These are phyloP conservation scores for Thymelicus sylvestris DNA, from an alignment of 2,888 invertebrate species.

Conservation along the genomic window DNA sequence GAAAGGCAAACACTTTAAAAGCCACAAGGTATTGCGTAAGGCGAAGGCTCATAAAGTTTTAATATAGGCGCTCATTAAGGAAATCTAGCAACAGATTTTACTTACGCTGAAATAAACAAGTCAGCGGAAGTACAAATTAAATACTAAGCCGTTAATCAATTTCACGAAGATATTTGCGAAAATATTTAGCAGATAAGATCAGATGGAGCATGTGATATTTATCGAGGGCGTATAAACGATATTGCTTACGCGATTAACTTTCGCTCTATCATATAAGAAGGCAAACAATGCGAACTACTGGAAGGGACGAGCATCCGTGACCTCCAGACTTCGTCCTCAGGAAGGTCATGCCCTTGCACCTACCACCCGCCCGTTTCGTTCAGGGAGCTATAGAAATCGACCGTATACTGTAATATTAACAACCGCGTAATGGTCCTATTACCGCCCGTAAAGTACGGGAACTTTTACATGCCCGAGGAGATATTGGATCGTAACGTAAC, in stretches of 20 bases:
- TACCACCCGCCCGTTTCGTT: slow-evolving; percentile 61
- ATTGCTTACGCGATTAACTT: slow-evolving; percentile 8
- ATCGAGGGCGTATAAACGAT: slow-evolving; percentile 4
- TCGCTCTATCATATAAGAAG: slow-evolving; percentile 4
- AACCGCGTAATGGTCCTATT: slow-evolving; percentile 26
- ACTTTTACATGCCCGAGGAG: not conserved
- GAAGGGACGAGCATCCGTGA: slow-evolving; percentile 68
- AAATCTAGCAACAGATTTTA: slow-evolving; percentile 7
- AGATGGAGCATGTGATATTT: not conserved
- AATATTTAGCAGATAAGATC: slow-evolving; percentile 9
- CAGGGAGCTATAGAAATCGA: slow-evolving; percentile 42
- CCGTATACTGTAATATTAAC: slow-evolving; percentile 29
- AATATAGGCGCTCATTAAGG: slow-evolving; percentile 10
- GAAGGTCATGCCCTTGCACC: slow-evolving; percentile 79
- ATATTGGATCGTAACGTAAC: not conserved
- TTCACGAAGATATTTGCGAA: not conserved
- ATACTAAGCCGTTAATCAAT: not conserved
- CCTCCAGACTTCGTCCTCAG: slow-evolving; percentile 77
- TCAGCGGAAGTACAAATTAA: not conserved
- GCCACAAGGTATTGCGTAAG: slow-evolving; percentile 28
- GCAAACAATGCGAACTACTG: slow-evolving; percentile 44
- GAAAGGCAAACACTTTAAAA: slow-evolving; percentile 37
- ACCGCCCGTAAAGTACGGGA: slow-evolving; percentile 15
- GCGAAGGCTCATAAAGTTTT: slow-evolving; percentile 2
- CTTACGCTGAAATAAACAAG: not conserved